Evolutionary conservation across 2,888 invertebrate species (phyloP).

Genomic region (Ecdyonurus torrentis): DNA sequence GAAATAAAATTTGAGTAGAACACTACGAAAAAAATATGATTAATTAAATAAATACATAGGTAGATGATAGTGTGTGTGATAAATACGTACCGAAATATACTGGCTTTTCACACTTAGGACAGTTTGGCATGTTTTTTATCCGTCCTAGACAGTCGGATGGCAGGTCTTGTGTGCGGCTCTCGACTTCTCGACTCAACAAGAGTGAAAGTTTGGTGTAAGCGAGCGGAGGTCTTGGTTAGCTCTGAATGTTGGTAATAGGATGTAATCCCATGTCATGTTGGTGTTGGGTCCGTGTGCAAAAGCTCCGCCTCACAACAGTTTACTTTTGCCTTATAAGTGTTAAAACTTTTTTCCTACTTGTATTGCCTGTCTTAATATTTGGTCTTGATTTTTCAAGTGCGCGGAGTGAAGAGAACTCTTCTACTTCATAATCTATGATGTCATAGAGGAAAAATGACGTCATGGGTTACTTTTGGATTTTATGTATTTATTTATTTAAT

Average conservation of each 20-base stretch:
- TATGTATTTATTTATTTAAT: no score
- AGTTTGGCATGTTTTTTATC: slow-evolving; percentile 39
- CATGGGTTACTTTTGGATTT: not conserved
- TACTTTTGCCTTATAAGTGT: no score
- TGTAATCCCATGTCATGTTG: not conserved
- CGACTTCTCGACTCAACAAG: not conserved
- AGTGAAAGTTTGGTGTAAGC: not conserved
- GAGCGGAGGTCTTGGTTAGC: not conserved
- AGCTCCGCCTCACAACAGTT: no score
- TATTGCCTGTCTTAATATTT: not conserved
- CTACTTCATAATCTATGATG: not conserved
- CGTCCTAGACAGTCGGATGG: not conserved
- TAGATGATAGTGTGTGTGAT: no score
- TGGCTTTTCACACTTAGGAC: slow-evolving; percentile 40
- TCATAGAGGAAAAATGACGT: not conserved
- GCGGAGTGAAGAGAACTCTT: not conserved
- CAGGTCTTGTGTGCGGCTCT: not conserved
- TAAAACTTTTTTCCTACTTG: no score
- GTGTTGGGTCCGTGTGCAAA: not conserved
- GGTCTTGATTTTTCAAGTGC: not conserved
- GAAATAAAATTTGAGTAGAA: no score
- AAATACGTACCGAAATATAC: slow-evolving; percentile 41
- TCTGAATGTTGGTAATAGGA: no score
- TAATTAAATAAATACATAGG: no score
- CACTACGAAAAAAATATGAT: no score